Evolutionary conservation across 2,113 vertebrate species (phyloP), one percentile per base, ranked within the genome.

Genomic region (Macquaria australasica): DNA sequence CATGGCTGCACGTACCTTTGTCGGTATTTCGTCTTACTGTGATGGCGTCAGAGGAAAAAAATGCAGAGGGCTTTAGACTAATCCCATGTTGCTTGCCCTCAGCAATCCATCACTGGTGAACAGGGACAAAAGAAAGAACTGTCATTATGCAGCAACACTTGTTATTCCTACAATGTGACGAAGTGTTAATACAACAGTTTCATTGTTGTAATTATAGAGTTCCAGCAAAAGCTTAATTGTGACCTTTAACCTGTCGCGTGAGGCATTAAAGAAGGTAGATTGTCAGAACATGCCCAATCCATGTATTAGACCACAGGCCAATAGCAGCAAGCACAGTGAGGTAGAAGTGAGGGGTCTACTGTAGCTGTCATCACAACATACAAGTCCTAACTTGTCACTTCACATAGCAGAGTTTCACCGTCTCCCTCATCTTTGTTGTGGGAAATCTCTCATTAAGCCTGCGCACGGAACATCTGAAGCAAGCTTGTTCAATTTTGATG

Each of bases 381-480:
- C 91, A 62, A 56, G 90, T 41, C 83, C 23, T 1, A 20, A 88
- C 91, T 60, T 8, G 89, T 62, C 63, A 0, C 43, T 28, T 73
- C 48, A 25, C 83, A 69, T 45, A 70, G 37, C 78, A 67, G 62
- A 64, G 68, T 28, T 81, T 78, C 16, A 60, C 25, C 0, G 8
- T 51, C 63, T 84, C 23, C 28, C 31, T 89, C 69, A 62, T 76
- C 56, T 3, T 72, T 43, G 14, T 50, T 11, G 37, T 51, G 25
- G 78, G 79, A 85, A 83, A 71, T 64, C 50, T 79, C 73, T 74
- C 73, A 79, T 86, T 83, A 90, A 69, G n/a, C 37, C 48, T 69
- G 53, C 72, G 31, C 16, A 43, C 71, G 48, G 37, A 78, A 84
- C 56, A 76, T 90, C 81, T 79, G 76, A 86, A 62, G 64, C n/a